Conservation (phyloP, 1,140 invertebrate species). For the Pseudomyrmex concolor region DNA sequence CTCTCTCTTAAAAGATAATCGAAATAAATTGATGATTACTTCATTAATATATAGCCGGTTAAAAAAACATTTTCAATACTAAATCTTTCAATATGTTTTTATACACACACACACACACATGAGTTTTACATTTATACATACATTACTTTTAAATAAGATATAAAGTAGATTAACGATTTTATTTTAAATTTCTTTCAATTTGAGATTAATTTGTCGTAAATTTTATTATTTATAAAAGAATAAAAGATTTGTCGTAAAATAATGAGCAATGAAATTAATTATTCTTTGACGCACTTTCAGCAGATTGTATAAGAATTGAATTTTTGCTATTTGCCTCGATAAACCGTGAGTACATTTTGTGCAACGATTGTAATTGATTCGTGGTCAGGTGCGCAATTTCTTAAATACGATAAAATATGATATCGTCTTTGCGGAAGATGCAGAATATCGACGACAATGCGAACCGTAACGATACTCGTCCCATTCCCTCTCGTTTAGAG, state of each 20-base stretch:
- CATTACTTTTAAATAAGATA: too few species aligned
- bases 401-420: constrained; percentile 19
- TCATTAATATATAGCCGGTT: too few species aligned
- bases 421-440: not conserved
- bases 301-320: not conserved
- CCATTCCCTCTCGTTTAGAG: not conserved
- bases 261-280: not conserved
- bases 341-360: not conserved
- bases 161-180: too few species aligned
- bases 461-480: not conserved
- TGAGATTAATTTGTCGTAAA: too few species aligned
- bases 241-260: not conserved
- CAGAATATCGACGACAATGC: not conserved
- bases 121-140: too few species aligned
- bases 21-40: too few species aligned
- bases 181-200: too few species aligned
- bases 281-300: not conserved
- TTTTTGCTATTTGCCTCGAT: not conserved
- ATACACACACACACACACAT: too few species aligned
- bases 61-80: too few species aligned
- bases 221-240: too few species aligned
- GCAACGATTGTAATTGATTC: not conserved
- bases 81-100: too few species aligned
- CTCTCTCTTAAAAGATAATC: too few species aligned
- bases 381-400: not conserved